phyloP scores from a whole-genome alignment of 2,113 vertebrate species.

The Rhinogobius similis region DNA sequence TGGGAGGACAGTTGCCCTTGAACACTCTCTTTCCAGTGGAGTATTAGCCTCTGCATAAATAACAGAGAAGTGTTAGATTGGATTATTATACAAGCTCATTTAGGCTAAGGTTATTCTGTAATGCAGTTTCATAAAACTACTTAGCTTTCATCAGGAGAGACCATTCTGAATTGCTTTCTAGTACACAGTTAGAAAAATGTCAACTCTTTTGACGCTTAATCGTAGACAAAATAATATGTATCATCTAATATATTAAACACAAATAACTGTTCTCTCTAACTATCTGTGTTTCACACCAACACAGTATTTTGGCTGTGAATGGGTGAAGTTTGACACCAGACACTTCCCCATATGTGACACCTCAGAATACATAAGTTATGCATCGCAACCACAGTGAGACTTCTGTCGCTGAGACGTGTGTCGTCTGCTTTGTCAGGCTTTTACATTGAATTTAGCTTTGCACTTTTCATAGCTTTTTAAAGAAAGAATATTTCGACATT shows the following conservation, averaged over 20 bases:
- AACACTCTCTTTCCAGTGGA: slow-evolving; percentile 7
- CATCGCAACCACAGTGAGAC: no score
- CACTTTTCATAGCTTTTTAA: no score
- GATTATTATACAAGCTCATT: not conserved
- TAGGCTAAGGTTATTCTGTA: slow-evolving; percentile 5
- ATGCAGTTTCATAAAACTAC: not conserved
- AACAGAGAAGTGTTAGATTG: not conserved
- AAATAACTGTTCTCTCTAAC: not conserved
- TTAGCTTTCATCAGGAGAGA: slow-evolving; percentile 4
- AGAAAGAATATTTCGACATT: not conserved
- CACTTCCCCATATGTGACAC: not conserved
- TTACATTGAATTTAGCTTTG: not conserved
- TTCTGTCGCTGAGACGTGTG: not conserved
- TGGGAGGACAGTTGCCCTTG: slow-evolving; percentile 11
- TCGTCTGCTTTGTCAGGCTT: not conserved
- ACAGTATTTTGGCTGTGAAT: slow-evolving; percentile 8
- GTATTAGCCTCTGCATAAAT: slow-evolving; percentile 4
- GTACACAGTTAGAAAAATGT: not conserved
- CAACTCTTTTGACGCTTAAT: not conserved
- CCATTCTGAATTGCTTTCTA: slow-evolving; percentile 1
- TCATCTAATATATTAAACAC: not conserved
- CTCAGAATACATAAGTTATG: not conserved
- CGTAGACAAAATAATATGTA: not conserved
- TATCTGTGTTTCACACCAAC: not conserved
- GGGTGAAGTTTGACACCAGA: slow-evolving; percentile 2